Base-by-base conservation (phyloP, 2,888 invertebrate genomes). In the Anticlea derivata region DNA sequence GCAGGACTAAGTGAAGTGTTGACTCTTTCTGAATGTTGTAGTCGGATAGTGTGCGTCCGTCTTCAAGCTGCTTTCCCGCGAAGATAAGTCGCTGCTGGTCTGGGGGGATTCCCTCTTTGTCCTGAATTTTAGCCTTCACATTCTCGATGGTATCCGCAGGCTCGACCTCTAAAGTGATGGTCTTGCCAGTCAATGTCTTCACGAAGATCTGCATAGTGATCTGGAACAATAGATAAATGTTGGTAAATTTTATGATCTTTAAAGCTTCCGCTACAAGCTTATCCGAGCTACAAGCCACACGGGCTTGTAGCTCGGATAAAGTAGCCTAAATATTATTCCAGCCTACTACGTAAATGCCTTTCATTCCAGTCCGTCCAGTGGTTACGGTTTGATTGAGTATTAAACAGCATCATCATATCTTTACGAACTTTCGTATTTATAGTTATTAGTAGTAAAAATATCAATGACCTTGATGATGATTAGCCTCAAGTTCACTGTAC, bases 1-100 rank as follows among this genome's bases (percentile, higher is more conserved):
- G 66, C 1, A 77, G 12, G 0, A 77, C 77, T 0, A 77, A 55
- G 5, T 77, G 77, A 0, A 77, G 65, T 0, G 77, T 77, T 0
- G 77, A 77, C 48, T 77, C 77, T 7, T 77, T 73, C 34, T 75
- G 75, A 6, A 75, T 74, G 7, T 74, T 75, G 53, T 77, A 74
- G 38, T 77, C 74, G 0, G 75, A 76, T 0, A 77, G 44, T 0
- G 75, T 77, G 41, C 77, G 74, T 0, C 77, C 77, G 56, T 77
- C 77, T 60, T 77, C 58, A 0, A 75, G 43, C 38, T 75, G 75
- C 26, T 75, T 75, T 0, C 75, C 59, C 1, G 69, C 70, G n/a
- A 70, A 70, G 24, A 70, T 70, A 0, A 70, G 45, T 3, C 70
- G 8, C 43, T 70, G 70, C 47, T 70, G 70, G 50, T 70, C 70